Conservation (phyloP, 1,140 invertebrate genomes). For the Drosophila sturtevanti region DNA sequence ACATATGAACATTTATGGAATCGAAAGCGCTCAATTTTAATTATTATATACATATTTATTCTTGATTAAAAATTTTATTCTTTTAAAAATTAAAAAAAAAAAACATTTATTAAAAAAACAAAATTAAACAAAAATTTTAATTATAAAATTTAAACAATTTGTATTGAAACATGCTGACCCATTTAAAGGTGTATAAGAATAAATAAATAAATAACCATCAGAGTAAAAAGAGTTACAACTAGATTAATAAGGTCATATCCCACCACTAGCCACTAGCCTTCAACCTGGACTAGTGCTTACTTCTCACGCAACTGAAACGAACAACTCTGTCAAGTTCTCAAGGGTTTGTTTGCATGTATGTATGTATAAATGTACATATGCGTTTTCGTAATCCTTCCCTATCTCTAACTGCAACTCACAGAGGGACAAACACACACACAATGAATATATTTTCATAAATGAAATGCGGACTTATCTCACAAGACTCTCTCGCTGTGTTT, state of each 20-base stretch:
- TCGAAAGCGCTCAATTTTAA: no score
- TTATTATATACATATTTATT: no score
- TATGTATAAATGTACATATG: conserved; percentile 20
- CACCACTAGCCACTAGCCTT: conserved; percentile 36
- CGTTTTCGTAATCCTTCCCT: conserved; percentile 32
- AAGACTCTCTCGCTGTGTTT: conserved; percentile 18
- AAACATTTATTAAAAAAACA: no score
- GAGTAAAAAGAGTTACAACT: conserved; percentile 10
- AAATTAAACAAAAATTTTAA: no score
- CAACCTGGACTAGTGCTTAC: conserved; percentile 15
- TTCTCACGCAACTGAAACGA: conserved; percentile 40
- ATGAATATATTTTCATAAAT: conserved; percentile 54
- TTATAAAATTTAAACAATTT: background rate
- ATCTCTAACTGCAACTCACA: background rate
- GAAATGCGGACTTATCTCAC: conserved; percentile 45
- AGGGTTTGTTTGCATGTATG: conserved; percentile 7
- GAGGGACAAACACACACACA: conserved; percentile 25
- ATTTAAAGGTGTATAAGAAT: conserved; percentile 4
- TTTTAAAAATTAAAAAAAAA: no score
- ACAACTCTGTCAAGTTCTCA: conserved; percentile 37
- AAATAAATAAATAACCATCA: conserved; percentile 36
- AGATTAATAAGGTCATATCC: conserved; percentile 19
- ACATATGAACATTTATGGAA: no score
- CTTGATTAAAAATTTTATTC: no score
- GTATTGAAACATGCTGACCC: background rate